These are phyloP conservation scores for Pandemis corylana DNA, from an alignment of 2,888 invertebrate species.

Conservation along the genomic window DNA sequence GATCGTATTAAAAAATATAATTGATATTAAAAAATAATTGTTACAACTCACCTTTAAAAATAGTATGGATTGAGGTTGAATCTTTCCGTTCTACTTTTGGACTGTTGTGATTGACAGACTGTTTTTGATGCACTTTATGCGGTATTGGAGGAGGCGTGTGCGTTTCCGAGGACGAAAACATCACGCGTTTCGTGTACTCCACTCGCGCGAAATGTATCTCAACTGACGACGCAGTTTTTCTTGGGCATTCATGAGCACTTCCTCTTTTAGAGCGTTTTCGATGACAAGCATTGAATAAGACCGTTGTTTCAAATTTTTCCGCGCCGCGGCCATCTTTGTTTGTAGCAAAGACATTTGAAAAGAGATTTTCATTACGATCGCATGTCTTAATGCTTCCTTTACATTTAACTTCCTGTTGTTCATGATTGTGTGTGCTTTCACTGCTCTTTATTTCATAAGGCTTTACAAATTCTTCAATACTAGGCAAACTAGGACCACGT, in stretches of 20 bases:
- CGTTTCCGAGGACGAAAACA: conserved; percentile 58
- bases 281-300: conserved; percentile 4
- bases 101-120: conserved; percentile 44
- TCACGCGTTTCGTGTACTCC: conserved; percentile 54
- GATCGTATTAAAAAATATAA: too few species aligned
- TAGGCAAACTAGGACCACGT: neutral
- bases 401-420: neutral
- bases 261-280: neutral
- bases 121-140: conserved; percentile 35
- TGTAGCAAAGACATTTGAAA: neutral
- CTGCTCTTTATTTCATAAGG: neutral
- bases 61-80: conserved; percentile 61
- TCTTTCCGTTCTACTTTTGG: conserved; percentile 15
- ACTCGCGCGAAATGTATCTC: conserved; percentile 61
- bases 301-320: conserved; percentile 8
- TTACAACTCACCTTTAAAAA: conserved; percentile 64
- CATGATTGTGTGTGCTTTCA: neutral
- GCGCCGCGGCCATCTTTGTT: neutral
- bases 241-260: conserved; percentile 24
- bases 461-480: conserved; percentile 1
- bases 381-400: neutral
- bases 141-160: neutral
- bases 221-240: conserved; percentile 59
- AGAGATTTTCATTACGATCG: neutral
- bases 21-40: too few species aligned